Evolutionary conservation across 2,113 vertebrate genomes (phyloP), one percentile per base, ranked within the genome.

Genomic region (Brevimyrus niger): DNA sequence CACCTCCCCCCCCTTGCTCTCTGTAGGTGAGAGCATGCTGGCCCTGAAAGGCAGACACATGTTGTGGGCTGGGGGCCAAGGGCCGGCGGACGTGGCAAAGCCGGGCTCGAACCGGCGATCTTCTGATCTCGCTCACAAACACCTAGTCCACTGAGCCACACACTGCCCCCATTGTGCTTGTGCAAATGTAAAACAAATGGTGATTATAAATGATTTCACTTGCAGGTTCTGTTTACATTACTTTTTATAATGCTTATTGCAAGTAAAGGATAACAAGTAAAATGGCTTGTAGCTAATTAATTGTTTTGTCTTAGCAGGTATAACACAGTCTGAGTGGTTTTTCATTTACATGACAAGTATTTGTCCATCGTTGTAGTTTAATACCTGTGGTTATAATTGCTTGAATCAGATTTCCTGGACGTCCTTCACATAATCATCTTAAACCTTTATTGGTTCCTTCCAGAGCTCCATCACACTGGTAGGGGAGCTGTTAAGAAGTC

Each of bases 401-500:
- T 84, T 44, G 82, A 84, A 84, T 47, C 44, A 47, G 8, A 84
- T 84, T 84, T 84, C 44, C 38, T 23, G 38, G 82, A n/a, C 19
- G 19, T 21, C 44, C 42, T 84, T 21, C 47, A 47, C 38, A 84
- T 44, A 47, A 84, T n/a, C 17, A 23, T 84, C 42, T 44, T 84
- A 84, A 47, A 38, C 38, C 42, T 84, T 47, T 47, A 23, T 84
- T 86, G 38, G 7, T 35, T 65, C 51, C 46, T 93, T 94, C 4
- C 55, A 96, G 95, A 93, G 95, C 53, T 61, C 87, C 13, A 90
- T 94, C 3, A 93, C 91, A 0, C 87, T 47, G 13, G 83, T 94
- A 46, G 94, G 92, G 89, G 94, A 96, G 92, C 93, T 94, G 0
- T 91, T 94, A 48, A 23, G 88, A 69, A 92, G 88, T 82, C 85